Percentiles rank a stretch among this genome's conserved stretches.
Conservation (phyloP, 2,888 invertebrate species). For the Pollenia angustigena region DNA sequence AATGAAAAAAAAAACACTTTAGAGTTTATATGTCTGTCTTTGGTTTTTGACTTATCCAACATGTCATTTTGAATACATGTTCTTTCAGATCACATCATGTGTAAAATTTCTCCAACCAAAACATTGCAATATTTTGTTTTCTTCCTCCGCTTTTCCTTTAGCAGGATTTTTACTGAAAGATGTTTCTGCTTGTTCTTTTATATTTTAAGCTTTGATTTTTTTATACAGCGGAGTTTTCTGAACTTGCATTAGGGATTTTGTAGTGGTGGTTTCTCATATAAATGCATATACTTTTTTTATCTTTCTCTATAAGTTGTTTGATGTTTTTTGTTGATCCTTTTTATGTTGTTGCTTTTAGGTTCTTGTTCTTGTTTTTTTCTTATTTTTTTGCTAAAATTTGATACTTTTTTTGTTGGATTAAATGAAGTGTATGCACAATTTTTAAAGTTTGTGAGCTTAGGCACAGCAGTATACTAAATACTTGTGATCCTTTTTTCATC, state of each 20-base stretch:
- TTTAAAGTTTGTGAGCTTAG: conserved; percentile 72
- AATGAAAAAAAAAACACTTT: not conserved
- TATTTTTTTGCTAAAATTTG: conserved; percentile 62
- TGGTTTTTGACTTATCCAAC: conserved; percentile 66
- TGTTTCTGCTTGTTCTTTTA: conserved; percentile 2
- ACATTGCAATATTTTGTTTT: conserved; percentile 42
- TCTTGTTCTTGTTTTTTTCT: conserved; percentile 8
- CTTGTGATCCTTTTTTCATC: conserved; percentile 16
- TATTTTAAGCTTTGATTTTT: conserved; percentile 11
- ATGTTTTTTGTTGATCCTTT: conserved; percentile 42
- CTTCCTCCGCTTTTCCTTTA: conserved; percentile 23
- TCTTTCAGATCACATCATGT: conserved; percentile 65
- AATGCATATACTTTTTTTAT: conserved; percentile 12
- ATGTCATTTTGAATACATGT: conserved; percentile 72
- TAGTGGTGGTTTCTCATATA: conserved; percentile 44
- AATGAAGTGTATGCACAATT: conserved; percentile 73
- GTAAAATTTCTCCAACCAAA: conserved; percentile 68
- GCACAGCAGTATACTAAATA: conserved; percentile 71
- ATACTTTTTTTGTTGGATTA: conserved; percentile 69
- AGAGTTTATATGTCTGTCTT: conserved; percentile 23
- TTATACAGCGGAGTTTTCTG: conserved; percentile 7
- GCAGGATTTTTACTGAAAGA: conserved; percentile 22
- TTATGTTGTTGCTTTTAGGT: conserved; percentile 1
- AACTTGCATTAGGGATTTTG: conserved; percentile 48
- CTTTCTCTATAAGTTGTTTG: conserved; percentile 21